A percentile compares a stretch with the other conserved stretches of the same genome.
Evolutionary conservation across 2,888 invertebrate genomes (phyloP).

Genomic region (Caenorhabditis zanzibari): DNA sequence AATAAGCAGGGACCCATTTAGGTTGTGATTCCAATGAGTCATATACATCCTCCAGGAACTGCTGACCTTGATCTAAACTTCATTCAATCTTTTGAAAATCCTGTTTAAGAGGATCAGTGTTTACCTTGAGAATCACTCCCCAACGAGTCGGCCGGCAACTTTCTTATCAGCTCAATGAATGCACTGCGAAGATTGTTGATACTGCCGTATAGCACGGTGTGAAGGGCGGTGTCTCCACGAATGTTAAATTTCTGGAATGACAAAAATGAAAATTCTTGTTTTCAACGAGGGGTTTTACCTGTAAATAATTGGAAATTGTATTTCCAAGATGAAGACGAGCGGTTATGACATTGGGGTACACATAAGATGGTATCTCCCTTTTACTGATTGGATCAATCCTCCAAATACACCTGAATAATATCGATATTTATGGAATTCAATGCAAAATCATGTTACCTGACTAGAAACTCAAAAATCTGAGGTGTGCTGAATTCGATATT

Average conservation of each 20-base stretch:
- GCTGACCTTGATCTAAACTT: constrained; percentile 43
- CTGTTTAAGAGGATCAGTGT: constrained; percentile 19
- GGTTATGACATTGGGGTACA: constrained; percentile 44
- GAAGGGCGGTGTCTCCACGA: constrained; percentile 64
- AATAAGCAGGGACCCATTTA: constrained; percentile 49
- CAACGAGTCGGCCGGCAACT: constrained; percentile 41
- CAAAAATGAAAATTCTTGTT: background rate
- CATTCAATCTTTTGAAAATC: background rate
- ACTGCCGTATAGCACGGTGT: constrained; percentile 66
- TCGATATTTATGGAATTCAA: background rate
- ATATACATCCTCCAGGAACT: constrained; percentile 13
- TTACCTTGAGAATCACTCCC: constrained; percentile 42
- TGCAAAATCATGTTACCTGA: constrained; percentile 31
- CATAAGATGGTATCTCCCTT: constrained; percentile 45
- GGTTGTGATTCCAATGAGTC: constrained; percentile 37
- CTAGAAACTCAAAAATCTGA: constrained; percentile 61
- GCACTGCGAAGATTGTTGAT: constrained; percentile 54
- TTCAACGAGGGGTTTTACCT: constrained; percentile 25
- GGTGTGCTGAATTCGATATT: constrained; percentile 50
- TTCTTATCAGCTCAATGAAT: constrained; percentile 61
- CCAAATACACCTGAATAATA: constrained; percentile 64
- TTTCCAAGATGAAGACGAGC: constrained; percentile 47
- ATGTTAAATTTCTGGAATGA: constrained; percentile 62
- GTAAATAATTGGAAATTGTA: constrained; percentile 42
- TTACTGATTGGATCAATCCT: constrained; percentile 56